Evolutionary conservation across 2,797 vertebrate species (phyloP), one percentile per base, ranked within the genome.

Genomic region (Acrocephalus scirpaceus): DNA sequence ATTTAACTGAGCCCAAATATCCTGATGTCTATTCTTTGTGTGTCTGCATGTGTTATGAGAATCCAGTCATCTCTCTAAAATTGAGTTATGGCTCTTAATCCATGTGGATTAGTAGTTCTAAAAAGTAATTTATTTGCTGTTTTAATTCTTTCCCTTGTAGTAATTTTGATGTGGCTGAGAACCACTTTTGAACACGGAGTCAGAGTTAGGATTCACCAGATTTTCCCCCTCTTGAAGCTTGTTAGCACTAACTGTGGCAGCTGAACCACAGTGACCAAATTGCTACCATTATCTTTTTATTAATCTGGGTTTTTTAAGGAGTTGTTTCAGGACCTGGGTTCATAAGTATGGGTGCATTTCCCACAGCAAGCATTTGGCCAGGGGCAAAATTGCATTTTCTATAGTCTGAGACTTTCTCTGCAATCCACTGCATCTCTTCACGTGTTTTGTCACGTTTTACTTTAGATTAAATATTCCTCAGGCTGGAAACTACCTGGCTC

Each of bases 1-100:
- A 97, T 97, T 97, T 97, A 96, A 97, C 92, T 77, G 54, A 47
- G 69, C 65, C 81, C 60, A 47, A 94, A 91, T 97, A 90, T 93
- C 44, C 58, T 62, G 32, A 21, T 76, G 44, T 93, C 76, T 90
- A 9, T 87, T 79, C 48, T 30, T 21, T 71, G 25, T 66, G 34
- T 69, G 38, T 26, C 25, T 69, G 61, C 47, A 13, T 8, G 5
- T 47, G 65, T 75, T 77, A 77, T 38, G 72, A 89, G 93, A 93
- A 93, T 71, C 34, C 40, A 72, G 62, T 86, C 38, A 45, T 79
- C 42, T 82, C 36, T 87, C 48, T 94, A 50, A 90, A 92, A 92
- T 5, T 82, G 73, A 90, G 47, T 79, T 92, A 60, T 27, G 45
- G 9, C 45, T 71, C 30, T 93, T 96, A 95, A 95, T 86, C 88